Evolutionary conservation across 2,113 vertebrate species (phyloP).

Genomic region (Chrysochloris asiatica): DNA sequence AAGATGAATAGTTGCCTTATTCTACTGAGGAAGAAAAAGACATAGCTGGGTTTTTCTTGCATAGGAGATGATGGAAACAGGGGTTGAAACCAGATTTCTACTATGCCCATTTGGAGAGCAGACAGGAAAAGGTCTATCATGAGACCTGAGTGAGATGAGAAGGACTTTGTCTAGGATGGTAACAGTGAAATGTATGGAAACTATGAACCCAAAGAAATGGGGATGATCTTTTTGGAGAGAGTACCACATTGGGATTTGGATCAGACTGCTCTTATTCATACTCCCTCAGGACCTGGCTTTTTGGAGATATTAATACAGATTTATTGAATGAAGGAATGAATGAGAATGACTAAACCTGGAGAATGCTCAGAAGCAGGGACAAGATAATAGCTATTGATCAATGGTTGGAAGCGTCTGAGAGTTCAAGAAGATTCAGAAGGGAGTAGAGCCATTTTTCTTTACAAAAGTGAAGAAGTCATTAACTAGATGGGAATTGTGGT

Average conservation of each 20-base stretch:
- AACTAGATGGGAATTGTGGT: conserved; percentile 59
- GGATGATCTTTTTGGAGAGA: neutral
- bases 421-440: conserved; percentile 49
- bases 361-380: conserved; percentile 4
- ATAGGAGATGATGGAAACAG: neutral
- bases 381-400: conserved; percentile 73
- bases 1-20: conserved; percentile 3
- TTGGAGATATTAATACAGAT: neutral
- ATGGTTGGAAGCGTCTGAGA: conserved; percentile 44
- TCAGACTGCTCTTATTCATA: neutral
- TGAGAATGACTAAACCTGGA: neutral
- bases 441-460: conserved; percentile 57
- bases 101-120: neutral
- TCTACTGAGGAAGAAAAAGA: neutral
- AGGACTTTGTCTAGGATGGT: neutral
- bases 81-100: neutral
- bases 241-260: neutral
- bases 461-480: conserved; percentile 54
- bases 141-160: neutral
- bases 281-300: conserved; percentile 3
- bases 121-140: neutral
- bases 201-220: neutral
- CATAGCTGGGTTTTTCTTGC: neutral
- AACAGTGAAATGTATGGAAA: neutral
- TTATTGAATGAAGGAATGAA: neutral